phyloP scores from a whole-genome alignment of 2,888 invertebrate genomes.

The Megastigmus dorsalis region DNA sequence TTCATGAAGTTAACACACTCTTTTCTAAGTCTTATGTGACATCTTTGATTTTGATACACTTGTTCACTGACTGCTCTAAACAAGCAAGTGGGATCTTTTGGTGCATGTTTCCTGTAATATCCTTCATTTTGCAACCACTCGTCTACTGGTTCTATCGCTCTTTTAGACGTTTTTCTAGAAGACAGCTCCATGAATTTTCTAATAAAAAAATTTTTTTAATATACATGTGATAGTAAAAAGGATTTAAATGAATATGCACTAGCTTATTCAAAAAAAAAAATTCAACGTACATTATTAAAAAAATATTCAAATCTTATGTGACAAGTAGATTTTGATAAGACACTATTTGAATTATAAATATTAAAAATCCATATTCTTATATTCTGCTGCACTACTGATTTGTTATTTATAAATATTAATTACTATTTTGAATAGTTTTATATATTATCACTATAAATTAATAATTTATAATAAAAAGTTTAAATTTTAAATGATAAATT shows the following conservation, averaged over 20 bases:
- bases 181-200: conserved; percentile 65
- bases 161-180: conserved; percentile 63
- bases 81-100: conserved; percentile 90
- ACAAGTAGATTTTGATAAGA: background rate
- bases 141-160: conserved; percentile 76
- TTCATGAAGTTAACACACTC: conserved; percentile 85
- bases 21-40: conserved; percentile 84
- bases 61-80: conserved; percentile 94
- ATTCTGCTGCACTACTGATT: too few species aligned
- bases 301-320: background rate
- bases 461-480: too few species aligned
- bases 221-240: too few species aligned
- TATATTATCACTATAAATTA: too few species aligned
- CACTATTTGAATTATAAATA: too few species aligned
- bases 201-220: too few species aligned
- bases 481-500: too few species aligned
- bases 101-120: conserved; percentile 90
- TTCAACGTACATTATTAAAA: background rate
- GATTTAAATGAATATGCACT: too few species aligned
- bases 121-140: conserved; percentile 87
- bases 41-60: conserved; percentile 81
- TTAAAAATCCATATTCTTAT: too few species aligned
- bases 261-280: background rate
- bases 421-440: too few species aligned
- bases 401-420: too few species aligned